Conservation (phyloP, 2,113 vertebrate genomes). For the Otocyon megalotis region DNA sequence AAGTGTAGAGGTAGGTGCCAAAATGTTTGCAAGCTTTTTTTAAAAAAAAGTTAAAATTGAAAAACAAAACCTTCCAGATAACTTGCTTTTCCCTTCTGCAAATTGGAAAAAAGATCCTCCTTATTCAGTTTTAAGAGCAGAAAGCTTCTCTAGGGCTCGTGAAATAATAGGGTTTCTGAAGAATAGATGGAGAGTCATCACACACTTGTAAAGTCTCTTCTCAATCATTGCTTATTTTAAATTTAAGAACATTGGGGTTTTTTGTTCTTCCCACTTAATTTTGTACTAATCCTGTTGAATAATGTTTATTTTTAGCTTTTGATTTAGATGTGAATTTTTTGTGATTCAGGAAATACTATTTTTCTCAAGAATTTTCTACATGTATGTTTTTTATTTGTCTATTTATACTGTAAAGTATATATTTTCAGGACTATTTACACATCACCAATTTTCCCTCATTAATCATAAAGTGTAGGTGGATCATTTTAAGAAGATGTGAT, state of each 20-base stretch:
- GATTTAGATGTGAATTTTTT: background rate
- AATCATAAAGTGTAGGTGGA: background rate
- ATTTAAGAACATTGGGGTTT: background rate
- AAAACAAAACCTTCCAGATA: background rate
- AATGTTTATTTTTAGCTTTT: background rate
- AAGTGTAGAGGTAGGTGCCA: slow-evolving; percentile 9
- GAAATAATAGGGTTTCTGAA: background rate
- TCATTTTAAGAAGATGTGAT: background rate
- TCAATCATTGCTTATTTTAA: background rate
- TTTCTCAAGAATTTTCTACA: background rate
- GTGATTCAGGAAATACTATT: background rate
- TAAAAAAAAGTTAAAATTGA: slow-evolving; percentile 19
- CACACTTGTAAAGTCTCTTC: background rate
- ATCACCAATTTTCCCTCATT: background rate
- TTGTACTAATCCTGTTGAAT: background rate
- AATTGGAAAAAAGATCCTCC: background rate
- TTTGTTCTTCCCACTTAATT: background rate
- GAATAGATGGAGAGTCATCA: background rate
- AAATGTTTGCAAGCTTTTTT: background rate
- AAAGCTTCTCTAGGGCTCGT: background rate
- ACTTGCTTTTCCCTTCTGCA: background rate
- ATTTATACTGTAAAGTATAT: background rate
- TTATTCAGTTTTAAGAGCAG: background rate
- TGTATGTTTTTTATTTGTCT: background rate
- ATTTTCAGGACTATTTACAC: background rate